A percentile compares a stretch with the other conserved stretches of the same genome.
Conservation (phyloP, 2,113 vertebrate genomes). For the Chaetura pelagica region DNA sequence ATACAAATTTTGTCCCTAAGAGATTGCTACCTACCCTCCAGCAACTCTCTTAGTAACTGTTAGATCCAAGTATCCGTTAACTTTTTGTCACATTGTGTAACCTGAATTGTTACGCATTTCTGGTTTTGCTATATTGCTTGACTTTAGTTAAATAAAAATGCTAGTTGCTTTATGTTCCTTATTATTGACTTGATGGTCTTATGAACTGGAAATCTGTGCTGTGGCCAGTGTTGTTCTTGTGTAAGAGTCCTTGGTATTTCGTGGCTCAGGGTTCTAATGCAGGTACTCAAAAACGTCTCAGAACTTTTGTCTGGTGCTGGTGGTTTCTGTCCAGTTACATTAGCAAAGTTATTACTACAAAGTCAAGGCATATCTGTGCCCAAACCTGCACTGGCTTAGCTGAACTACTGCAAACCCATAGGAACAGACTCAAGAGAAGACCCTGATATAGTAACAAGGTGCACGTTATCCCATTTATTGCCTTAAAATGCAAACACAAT, state of each 20-base stretch:
- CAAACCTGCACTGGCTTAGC: not conserved
- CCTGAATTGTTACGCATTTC: not conserved
- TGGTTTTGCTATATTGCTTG: not conserved
- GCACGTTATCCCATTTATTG: not conserved
- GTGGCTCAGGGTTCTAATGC: not conserved
- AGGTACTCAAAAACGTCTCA: not conserved
- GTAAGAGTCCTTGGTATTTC: not conserved
- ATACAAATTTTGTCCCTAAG: not conserved
- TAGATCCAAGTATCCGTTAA: not conserved
- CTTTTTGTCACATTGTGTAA: not conserved
- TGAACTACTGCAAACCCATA: not conserved
- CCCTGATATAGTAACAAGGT: accelerated
- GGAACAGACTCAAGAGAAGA: not conserved
- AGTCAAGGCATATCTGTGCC: not conserved
- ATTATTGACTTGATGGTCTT: not conserved
- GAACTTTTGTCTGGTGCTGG: not conserved
- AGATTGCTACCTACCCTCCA: not conserved
- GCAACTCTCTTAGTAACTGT: not conserved
- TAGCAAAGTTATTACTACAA: not conserved
- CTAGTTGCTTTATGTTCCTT: not conserved
- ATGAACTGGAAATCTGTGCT: not conserved
- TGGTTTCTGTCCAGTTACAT: not conserved
- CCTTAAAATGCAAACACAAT: not conserved
- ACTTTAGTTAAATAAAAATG: not conserved
- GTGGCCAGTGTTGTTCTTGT: not conserved